Conservation (phyloP, 2,113 vertebrate species). For the Gadus chalcogrammus region DNA sequence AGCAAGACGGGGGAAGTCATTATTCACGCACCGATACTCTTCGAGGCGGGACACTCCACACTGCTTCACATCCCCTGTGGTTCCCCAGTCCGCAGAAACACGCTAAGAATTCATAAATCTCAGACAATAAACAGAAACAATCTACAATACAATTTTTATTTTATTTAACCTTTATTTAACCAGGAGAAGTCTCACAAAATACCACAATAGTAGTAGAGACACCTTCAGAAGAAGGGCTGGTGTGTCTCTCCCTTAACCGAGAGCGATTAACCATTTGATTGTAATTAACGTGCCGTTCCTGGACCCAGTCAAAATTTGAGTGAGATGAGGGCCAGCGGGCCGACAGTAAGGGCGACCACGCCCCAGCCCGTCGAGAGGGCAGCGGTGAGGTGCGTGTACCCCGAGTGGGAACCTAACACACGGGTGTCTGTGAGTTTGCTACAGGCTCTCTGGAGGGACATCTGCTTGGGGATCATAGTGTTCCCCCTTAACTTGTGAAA, state of each 20-base stretch:
- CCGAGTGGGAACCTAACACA: background rate
- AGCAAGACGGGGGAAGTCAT: conserved; percentile 19
- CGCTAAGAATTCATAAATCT: background rate
- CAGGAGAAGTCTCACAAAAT: too few species aligned
- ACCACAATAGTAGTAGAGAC: background rate
- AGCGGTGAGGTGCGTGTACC: too few species aligned
- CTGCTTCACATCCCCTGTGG: background rate
- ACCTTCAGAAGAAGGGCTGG: too few species aligned
- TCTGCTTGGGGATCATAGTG: conserved; percentile 42
- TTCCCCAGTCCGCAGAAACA: conserved; percentile 7
- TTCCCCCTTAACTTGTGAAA: conserved; percentile 42
- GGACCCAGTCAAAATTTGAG: too few species aligned
- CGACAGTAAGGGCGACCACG: too few species aligned
- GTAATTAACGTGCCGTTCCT: too few species aligned
- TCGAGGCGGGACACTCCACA: conserved; percentile 11
- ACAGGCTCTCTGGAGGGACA: conserved; percentile 29
- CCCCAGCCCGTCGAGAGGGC: too few species aligned
- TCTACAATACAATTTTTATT: background rate
- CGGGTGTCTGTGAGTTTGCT: conserved; percentile 33
- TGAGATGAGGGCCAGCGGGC: too few species aligned
- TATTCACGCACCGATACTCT: conserved; percentile 23
- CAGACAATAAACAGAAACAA: conserved; percentile 8
- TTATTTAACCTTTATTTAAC: too few species aligned
- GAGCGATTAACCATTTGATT: too few species aligned
- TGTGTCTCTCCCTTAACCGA: too few species aligned